Evolutionary conservation across 2,113 vertebrate genomes (phyloP).

Genomic region (Ceuthmochares aereus): DNA sequence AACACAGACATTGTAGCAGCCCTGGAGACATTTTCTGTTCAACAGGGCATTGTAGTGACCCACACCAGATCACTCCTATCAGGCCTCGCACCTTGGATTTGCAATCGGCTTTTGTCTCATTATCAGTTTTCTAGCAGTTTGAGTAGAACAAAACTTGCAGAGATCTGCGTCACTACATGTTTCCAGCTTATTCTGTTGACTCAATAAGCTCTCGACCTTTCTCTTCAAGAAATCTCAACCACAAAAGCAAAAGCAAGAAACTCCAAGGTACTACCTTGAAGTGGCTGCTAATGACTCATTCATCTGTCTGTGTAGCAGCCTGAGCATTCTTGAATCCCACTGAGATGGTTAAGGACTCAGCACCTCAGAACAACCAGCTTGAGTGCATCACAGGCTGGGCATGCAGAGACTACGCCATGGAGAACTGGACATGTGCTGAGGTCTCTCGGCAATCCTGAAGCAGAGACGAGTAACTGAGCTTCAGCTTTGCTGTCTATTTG

Average conservation of each 20-base stretch:
- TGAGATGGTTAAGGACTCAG: neutral
- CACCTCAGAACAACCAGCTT: neutral
- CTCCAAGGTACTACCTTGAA: neutral
- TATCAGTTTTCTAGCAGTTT: neutral
- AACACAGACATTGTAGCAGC: neutral
- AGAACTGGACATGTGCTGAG: neutral
- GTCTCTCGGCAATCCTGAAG: neutral
- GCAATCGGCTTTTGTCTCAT: neutral
- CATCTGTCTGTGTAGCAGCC: neutral
- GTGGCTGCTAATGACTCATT: neutral
- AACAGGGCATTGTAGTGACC: neutral
- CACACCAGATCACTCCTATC: neutral
- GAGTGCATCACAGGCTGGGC: neutral
- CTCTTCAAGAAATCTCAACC: neutral
- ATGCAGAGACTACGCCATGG: rapidly evolving
- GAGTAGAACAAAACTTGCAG: neutral
- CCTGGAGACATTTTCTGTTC: neutral
- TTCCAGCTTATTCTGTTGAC: neutral
- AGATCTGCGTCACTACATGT: neutral
- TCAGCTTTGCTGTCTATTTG: neutral
- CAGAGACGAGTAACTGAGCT: neutral
- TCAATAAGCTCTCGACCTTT: neutral
- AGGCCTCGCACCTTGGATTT: neutral
- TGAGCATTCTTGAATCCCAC: neutral
- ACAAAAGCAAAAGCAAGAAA: neutral